Evolutionary conservation across 2,888 invertebrate genomes (phyloP).

Genomic region (Corbicula japonica): DNA sequence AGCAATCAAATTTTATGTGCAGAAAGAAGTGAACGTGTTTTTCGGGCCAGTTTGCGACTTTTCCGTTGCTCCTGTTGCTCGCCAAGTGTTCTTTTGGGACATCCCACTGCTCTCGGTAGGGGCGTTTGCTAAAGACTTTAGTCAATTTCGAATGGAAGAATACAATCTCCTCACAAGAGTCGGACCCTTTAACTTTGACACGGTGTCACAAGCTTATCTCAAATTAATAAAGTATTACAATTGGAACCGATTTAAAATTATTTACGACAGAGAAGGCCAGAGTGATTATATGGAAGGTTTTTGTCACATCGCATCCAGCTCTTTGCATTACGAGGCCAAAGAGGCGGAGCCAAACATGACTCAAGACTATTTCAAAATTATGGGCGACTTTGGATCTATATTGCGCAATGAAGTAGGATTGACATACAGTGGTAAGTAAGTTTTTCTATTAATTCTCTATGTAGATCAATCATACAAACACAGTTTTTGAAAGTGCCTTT

Average conservation of each 20-base stretch:
- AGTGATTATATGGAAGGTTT: slow-evolving; percentile 90
- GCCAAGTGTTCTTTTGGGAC: slow-evolving; percentile 93
- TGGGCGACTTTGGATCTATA: slow-evolving; percentile 62
- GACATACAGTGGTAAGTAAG: slow-evolving; percentile 78
- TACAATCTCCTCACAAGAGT: slow-evolving; percentile 91
- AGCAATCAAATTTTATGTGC: slow-evolving; percentile 79
- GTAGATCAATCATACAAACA: too few species aligned
- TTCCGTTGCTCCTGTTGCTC: slow-evolving; percentile 95
- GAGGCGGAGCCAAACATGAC: slow-evolving; percentile 53
- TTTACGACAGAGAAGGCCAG: slow-evolving; percentile 92
- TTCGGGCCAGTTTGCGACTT: slow-evolving; percentile 87
- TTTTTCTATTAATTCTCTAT: not conserved
- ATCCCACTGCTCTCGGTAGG: slow-evolving; percentile 93
- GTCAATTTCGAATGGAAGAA: slow-evolving; percentile 80
- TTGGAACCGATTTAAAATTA: slow-evolving; percentile 88
- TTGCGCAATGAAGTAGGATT: slow-evolving; percentile 76
- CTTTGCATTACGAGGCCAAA: slow-evolving; percentile 89
- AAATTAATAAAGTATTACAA: slow-evolving; percentile 51
- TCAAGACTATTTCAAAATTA: slow-evolving; percentile 74
- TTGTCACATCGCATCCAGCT: slow-evolving; percentile 92
- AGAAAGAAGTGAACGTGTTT: slow-evolving; percentile 77
- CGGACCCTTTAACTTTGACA: slow-evolving; percentile 80
- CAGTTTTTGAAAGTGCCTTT: too few species aligned
- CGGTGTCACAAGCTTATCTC: slow-evolving; percentile 71
- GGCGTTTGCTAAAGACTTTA: slow-evolving; percentile 83